Evolutionary conservation across 2,113 vertebrate genomes (phyloP).

Genomic region (Theristicus caerulescens): DNA sequence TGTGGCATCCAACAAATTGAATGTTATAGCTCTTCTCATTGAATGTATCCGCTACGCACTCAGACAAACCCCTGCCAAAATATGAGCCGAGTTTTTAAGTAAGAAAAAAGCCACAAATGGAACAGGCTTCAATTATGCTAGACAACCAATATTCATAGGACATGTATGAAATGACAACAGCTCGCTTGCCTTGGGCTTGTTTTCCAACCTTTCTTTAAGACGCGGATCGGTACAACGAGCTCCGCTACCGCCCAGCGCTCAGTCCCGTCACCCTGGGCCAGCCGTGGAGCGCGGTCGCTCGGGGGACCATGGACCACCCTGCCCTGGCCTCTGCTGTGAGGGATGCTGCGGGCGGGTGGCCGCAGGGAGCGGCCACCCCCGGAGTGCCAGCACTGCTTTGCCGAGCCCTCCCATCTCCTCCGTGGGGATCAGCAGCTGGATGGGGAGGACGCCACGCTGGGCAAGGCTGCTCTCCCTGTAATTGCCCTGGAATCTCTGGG

Average conservation of each 20-base stretch:
- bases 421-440: fast-evolving
- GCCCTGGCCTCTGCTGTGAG: fast-evolving
- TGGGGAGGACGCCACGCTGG: neutral
- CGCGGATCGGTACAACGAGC: fast-evolving
- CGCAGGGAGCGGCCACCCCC: fast-evolving
- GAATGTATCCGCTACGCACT: neutral
- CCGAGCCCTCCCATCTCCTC: neutral
- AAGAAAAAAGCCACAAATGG: constrained; percentile 34
- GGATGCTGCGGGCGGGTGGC: neutral
- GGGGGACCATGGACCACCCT: fast-evolving
- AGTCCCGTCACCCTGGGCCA: fast-evolving
- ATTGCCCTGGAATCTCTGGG: constrained; percentile 26
- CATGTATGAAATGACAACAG: neutral
- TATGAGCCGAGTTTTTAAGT: neutral
- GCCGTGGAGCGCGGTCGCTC: fast-evolving
- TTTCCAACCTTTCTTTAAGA: neutral
- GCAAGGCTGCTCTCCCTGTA: neutral
- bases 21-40: constrained; percentile 73
- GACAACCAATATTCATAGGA: neutral
- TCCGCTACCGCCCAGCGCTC: fast-evolving
- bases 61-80: constrained; percentile 33
- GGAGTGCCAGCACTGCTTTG: fast-evolving
- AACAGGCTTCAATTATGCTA: neutral
- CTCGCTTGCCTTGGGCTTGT: neutral
- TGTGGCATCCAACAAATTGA: constrained; percentile 80